These are phyloP conservation scores for Artemia sp. DNA, from an alignment of 2,888 invertebrate species.

Conservation along the genomic window DNA sequence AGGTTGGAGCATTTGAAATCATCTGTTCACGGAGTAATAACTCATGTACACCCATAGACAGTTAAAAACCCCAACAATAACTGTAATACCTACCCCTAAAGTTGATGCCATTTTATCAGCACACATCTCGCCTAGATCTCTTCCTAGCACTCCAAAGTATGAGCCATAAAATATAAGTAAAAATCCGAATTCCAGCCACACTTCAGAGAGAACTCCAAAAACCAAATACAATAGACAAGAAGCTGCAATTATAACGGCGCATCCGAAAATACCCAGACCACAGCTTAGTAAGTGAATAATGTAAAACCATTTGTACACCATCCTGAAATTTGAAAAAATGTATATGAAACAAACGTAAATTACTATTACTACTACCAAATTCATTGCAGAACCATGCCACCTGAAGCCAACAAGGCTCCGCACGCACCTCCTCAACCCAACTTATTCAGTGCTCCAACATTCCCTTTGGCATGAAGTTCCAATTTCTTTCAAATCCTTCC, in stretches of 20 bases:
- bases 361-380: too few relatives aligned
- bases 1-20: too few relatives aligned
- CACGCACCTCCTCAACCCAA: too few relatives aligned
- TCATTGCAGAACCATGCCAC: too few relatives aligned
- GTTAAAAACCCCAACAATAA: too few relatives aligned
- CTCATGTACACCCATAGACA: too few relatives aligned
- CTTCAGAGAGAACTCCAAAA: conserved; percentile 58
- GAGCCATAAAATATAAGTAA: conserved; percentile 86
- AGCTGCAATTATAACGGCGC: conserved; percentile 73
- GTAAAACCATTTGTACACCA: conserved; percentile 99
- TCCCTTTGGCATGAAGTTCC: too few relatives aligned
- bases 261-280: conserved; percentile 70
- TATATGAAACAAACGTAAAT: background rate
- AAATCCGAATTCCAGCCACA: conserved; percentile 78
- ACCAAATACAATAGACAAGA: conserved; percentile 72
- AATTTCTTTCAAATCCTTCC: too few relatives aligned
- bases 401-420: too few relatives aligned
- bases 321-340: conserved; percentile 43
- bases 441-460: too few relatives aligned
- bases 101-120: conserved; percentile 58
- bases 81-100: too few relatives aligned
- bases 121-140: conserved; percentile 95
- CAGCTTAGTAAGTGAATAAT: conserved; percentile 85
- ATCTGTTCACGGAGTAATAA: too few relatives aligned
- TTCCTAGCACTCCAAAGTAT: conserved; percentile 88